Base-by-base conservation (phyloP, 1,140 invertebrate species). In the Danaus plexippus region DNA sequence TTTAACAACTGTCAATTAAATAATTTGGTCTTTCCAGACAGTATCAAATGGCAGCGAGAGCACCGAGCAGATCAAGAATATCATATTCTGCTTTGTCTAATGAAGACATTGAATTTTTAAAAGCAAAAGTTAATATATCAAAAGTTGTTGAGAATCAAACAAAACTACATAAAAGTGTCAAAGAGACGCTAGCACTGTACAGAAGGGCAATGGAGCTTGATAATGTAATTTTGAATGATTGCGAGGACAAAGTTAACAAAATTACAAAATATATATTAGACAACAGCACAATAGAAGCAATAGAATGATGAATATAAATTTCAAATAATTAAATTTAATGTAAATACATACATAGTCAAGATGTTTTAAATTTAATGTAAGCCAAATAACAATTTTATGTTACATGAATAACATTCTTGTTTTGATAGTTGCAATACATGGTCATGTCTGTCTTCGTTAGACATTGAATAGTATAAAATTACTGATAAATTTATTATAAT, bases 41-140 rank as follows among this genome's bases (percentile, higher is more conserved):
- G 59, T 78, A 71, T 55, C 69, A 84, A 62, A 71, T 83, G 51
- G 66, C 73, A 56, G 52, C 47, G 32, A 80, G 79, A 55, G 52
- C 74, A 48, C 54, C 73, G 8, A 77, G 66, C 52, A 68, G 63
- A 66, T 70, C 78, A 49, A 76, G 66, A 52, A 72, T 84, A 54
- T 75, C 71, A 22, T 85, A 82, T 54, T 64, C 78, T 22, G 70
- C 70, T 57, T 59, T 86, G 47, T 66, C 73, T 61, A 75, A 76
- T 64, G 83, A 85, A 64, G 80, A 86, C 52, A 85, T 86, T 22
- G 78, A 81, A 63, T 86, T 85, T 55, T 60, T 86, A 7, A 83
- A 83, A 61, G 73, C 54, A 43, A 85, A 84, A 67, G 67, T 77
- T 7, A 82, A 82, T 47, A 63, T 79, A 60, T 64, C 73, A 12